Conservation (phyloP, 2,888 invertebrate genomes). For the Drosophila dives region DNA sequence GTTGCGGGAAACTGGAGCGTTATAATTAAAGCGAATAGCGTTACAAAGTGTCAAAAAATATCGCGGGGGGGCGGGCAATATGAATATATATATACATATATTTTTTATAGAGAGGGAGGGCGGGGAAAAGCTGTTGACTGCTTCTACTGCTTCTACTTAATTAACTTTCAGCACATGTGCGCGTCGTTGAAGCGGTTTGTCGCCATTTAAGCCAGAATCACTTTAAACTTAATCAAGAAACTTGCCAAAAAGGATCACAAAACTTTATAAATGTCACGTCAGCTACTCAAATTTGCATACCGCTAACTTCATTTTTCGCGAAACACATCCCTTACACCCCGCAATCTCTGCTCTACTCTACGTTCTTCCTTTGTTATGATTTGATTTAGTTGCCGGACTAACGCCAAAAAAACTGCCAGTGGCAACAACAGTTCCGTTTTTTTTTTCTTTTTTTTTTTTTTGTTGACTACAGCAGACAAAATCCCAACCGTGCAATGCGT, state of each 20-base stretch:
- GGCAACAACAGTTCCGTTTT: constrained; percentile 51
- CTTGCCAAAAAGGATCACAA: not conserved
- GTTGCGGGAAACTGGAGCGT: constrained; percentile 28
- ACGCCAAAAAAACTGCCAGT: constrained; percentile 11
- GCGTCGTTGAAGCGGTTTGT: constrained; percentile 2
- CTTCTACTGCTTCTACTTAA: constrained; percentile 50
- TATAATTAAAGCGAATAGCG: constrained; percentile 64
- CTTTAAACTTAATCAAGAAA: constrained; percentile 54
- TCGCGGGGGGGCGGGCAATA: constrained; percentile 26
- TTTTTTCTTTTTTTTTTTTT: constrained; percentile 43
- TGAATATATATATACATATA: not conserved
- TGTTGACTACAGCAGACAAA: not conserved
- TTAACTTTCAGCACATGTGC: constrained; percentile 65
- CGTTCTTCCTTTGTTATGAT: constrained; percentile 57
- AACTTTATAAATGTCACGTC: constrained; percentile 41
- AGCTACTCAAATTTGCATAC: constrained; percentile 56
- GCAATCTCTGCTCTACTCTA: not conserved
- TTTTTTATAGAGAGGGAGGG: not conserved
- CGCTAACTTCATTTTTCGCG: constrained; percentile 3
- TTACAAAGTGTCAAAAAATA: constrained; percentile 67
- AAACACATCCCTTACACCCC: not conserved
- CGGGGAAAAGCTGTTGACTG: constrained; percentile 14
- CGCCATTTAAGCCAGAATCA: constrained; percentile 35
- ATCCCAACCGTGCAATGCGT: too few species aligned
- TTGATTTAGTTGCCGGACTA: constrained; percentile 62